Base-by-base conservation (phyloP, 2,113 vertebrate species). In the Trematomus loennbergii region DNA sequence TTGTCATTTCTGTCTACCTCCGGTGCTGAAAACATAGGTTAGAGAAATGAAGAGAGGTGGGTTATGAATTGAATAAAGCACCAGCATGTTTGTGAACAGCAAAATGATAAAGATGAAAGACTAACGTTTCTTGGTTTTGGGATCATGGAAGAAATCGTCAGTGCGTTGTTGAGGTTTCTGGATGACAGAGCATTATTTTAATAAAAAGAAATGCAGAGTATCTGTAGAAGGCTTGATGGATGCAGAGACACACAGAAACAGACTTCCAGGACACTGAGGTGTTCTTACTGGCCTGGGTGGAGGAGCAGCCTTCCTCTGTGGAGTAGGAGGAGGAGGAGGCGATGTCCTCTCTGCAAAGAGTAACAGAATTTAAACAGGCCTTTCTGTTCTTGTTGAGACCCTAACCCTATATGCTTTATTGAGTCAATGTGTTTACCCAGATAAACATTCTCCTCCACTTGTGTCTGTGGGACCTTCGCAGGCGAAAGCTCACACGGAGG, bases 401-500 rank as follows among this genome's bases (percentile, higher is more conserved):
- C 48, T 12, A 58, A 13, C 20, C 2, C 10, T 25, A 20, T 70
- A 2, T 25, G 60, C 16, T 53, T 13, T 36, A 43, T 46, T 7
- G 45, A 40, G 25, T 68, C 18, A 45, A 13, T 49, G 9, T 1
- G 60, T 15, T 82, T 91, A 96, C 95, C 95, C 36, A 95, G 81
- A 86, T 96, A 96, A 74, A 95, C 68, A 0, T 94, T 89, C 52
- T 94, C 94, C 60, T 94, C 87, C 54, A 81, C 77, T 66, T 75
- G 78, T 59, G 74, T 90, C 43, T 57, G 90, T 9, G 86, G 89
- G 60, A 93, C 87, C 71, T 92, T 94, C 7, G 79, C 36, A 12
- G 82, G 49, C 0, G 81, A 79, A n/a, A 88, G 93, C 33, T 94
- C 94, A 87, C 92, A 94, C 0, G 95, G 95, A 46, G 95, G 95